phyloP scores from a whole-genome alignment of 2,113 vertebrate species.

The Ptyas mucosa region DNA sequence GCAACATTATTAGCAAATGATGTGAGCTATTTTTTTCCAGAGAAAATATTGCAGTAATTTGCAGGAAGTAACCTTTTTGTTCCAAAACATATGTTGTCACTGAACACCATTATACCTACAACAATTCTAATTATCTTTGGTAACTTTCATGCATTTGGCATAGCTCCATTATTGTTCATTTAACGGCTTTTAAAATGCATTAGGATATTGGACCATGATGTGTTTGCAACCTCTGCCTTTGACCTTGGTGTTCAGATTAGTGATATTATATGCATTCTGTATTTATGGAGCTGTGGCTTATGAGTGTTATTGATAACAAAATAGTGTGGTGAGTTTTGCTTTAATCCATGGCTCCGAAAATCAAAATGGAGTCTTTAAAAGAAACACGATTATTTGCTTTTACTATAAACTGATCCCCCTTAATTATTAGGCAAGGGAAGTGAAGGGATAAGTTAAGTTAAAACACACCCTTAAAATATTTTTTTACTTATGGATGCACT shows the following conservation, averaged over 20 bases:
- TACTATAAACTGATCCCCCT: not conserved
- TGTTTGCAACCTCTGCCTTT: conserved; percentile 58
- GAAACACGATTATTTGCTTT: not conserved
- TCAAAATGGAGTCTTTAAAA: not conserved
- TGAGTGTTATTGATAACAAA: not conserved
- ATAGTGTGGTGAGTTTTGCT: not conserved
- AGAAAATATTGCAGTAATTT: conserved; percentile 75
- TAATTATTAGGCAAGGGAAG: not conserved
- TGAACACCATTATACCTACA: conserved; percentile 78
- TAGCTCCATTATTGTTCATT: conserved; percentile 79
- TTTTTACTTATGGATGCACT: not conserved
- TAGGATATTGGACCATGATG: conserved; percentile 77
- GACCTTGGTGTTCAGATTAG: conserved; percentile 58
- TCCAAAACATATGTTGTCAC: conserved; percentile 81
- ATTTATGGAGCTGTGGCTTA: not conserved
- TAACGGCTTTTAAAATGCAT: conserved; percentile 80
- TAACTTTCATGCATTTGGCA: conserved; percentile 77
- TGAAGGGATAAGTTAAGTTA: not conserved
- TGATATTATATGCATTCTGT: conserved; percentile 41
- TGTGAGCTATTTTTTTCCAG: conserved; percentile 74
- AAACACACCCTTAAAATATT: not conserved
- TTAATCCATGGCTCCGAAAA: not conserved
- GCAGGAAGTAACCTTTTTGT: conserved; percentile 82
- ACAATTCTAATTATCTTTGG: conserved; percentile 83
- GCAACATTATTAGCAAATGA: conserved; percentile 72